Base-by-base conservation (phyloP, 2,113 vertebrate genomes). In the Rhombomys opimus region DNA sequence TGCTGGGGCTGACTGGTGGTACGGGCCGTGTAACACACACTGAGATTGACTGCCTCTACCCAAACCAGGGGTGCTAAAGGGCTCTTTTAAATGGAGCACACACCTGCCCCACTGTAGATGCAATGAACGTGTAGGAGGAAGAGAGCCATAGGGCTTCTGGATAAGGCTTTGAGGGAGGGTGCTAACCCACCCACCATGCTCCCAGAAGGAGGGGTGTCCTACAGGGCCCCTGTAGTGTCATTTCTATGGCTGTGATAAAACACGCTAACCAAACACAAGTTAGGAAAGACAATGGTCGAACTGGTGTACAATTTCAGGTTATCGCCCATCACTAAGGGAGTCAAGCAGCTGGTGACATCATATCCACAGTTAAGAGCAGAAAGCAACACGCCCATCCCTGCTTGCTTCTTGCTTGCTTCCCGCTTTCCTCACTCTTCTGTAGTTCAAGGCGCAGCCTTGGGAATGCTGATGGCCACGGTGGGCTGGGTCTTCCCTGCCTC, bases 11-110 rank as follows among this genome's bases (percentile, higher is more conserved):
- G 65, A 27, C 25, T 0, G 1, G 23, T 23, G 35, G 46, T 57
- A 0, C 0, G 25, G 86, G 54, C 22, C 17, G 38, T 0, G n/a
- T 84, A 5, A 23, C 4, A 0, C 46, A 57, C 0, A 0, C 72
- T 1, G 41, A n/a, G 57, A 22, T 1, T 67, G 84, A 23, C 1
- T 0, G 7, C 38, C 32, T 80, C 80, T 35, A 20, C n/a, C 30
- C 2, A 11, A 14, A 5, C 20, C 25, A 25, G 46, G 67, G 7
- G 15, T 46, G 46, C 46, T 46, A 46, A 46, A 46, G 0, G 76
- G 59, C 41, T 52, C 25, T 5, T 41, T 11, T 54, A n/a, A 50
- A 7, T 2, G 0, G n/a, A 68, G 50, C 0, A 0, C 8, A 38
- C 17, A 5, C 65, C 38, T 65, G n/a, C 23, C 15, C 78, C 63